Evolutionary conservation across 2,888 invertebrate genomes (phyloP), one percentile per base, ranked within the genome.

Genomic region (Hypomecis atomaria): DNA sequence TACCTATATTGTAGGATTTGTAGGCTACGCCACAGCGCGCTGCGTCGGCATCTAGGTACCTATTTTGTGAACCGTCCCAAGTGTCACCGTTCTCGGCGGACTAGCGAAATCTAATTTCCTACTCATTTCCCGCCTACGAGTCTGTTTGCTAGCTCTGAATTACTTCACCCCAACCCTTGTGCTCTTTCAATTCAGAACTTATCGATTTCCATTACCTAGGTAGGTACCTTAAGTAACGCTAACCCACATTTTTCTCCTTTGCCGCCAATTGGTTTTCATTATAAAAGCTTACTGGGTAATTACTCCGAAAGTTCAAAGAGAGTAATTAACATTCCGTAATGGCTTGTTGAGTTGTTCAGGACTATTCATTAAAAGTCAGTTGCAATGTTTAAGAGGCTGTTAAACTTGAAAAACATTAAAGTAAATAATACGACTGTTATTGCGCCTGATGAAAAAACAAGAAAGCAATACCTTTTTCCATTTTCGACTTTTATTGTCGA

Each of bases 51-150:
- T 70, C 65, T 71, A 69, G 67, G 59, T 69, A 48, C 70, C 65
- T 71, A 69, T 72, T 71, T 70, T 68, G 63, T 61, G 70, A 71
- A 67, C 65, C 62, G 61, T 69, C 70, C 71, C 70, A 73, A 77
- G 72, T 71, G 73, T 72, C 71, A 70, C 65, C 49, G 66, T 57
- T 67, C 65, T 68, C 67, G 56, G 59, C 72, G 69, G 59, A 70
- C 66, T 77, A 71, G 72, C 74, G 78, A 82, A 83, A 83, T 83
- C 84, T 83, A 82, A 86, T 86, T 85, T 86, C 85, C 82, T 83
- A 75, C 74, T 82, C 78, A 82, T 85, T 84, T 85, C 81, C 82
- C 76, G 77, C 63, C 74, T 75, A 69, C 73, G 70, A 77, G 75
- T 76, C 66, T 72, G 74, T 79, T 82, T 78, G 71, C 72, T 68